These are phyloP conservation scores for Osmoderma eremita DNA, from an alignment of 2,888 invertebrate species.

Conservation along the genomic window DNA sequence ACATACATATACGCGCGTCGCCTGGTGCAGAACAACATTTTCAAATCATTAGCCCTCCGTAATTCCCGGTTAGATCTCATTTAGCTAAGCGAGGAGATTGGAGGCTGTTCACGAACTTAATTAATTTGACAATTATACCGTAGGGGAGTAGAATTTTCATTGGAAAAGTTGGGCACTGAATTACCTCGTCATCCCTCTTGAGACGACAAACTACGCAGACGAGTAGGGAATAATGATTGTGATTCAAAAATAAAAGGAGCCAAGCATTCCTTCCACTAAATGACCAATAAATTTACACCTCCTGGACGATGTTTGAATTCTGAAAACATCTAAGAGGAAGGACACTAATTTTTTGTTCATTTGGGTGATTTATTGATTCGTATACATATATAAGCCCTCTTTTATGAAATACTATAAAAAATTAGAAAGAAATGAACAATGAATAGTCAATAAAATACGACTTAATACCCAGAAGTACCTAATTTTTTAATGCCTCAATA, in stretches of 20 bases:
- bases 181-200: constrained; percentile 4
- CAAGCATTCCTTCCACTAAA: neutral
- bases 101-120: constrained; percentile 16
- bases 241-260: neutral
- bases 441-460: too few species aligned
- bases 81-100: constrained; percentile 24
- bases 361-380: too few species aligned
- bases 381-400: too few species aligned
- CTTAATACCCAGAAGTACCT: too few species aligned
- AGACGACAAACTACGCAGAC: constrained; percentile 2
- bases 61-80: constrained; percentile 19
- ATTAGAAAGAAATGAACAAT: too few species aligned
- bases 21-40: constrained; percentile 20
- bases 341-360: too few species aligned
- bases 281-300: neutral
- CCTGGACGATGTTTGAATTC: neutral
- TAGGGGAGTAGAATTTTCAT: constrained; percentile 5
- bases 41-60: constrained; percentile 22
- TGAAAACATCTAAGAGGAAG: neutral
- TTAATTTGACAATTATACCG: constrained; percentile 14
- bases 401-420: too few species aligned
- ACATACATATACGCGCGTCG: neutral
- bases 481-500: too few species aligned
- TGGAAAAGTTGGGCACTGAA: constrained; percentile 4
- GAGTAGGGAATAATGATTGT: constrained; percentile 3